Conservation (phyloP, 2,113 vertebrate species). For the Laticauda laticaudata region DNA sequence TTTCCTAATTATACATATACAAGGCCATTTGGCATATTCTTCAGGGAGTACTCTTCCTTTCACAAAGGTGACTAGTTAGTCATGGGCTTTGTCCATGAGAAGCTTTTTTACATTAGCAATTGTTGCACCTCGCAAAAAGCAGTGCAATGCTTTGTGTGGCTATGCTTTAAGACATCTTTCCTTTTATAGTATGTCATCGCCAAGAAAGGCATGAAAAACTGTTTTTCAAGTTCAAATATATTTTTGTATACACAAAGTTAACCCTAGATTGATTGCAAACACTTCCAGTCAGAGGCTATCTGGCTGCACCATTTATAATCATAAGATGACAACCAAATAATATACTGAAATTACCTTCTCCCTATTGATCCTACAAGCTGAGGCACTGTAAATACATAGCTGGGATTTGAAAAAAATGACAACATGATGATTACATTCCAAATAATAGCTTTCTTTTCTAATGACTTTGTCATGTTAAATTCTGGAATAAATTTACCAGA, state of each 20-base stretch:
- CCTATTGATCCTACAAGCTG: not conserved
- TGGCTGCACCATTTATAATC: not conserved
- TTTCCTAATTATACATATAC: constrained; percentile 33
- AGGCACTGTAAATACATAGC: not conserved
- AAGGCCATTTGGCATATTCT: constrained; percentile 30
- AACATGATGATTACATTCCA: not conserved
- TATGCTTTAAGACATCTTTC: not conserved
- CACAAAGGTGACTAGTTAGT: constrained; percentile 35
- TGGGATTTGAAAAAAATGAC: not conserved
- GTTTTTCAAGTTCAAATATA: not conserved
- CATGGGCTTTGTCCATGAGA: constrained; percentile 24
- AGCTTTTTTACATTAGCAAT: constrained; percentile 8
- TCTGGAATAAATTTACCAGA: not conserved
- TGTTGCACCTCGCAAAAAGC: not conserved
- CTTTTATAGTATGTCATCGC: not conserved
- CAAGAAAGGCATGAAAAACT: not conserved
- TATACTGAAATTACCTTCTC: not conserved
- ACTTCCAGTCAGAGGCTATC: not conserved
- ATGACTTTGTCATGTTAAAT: not conserved
- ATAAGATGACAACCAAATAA: not conserved
- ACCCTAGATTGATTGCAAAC: not conserved
- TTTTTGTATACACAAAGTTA: not conserved
- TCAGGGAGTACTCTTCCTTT: not conserved
- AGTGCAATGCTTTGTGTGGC: not conserved
- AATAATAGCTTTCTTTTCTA: not conserved